Conservation (phyloP, 2,888 invertebrate genomes). For the Tetrapedia diversipes region DNA sequence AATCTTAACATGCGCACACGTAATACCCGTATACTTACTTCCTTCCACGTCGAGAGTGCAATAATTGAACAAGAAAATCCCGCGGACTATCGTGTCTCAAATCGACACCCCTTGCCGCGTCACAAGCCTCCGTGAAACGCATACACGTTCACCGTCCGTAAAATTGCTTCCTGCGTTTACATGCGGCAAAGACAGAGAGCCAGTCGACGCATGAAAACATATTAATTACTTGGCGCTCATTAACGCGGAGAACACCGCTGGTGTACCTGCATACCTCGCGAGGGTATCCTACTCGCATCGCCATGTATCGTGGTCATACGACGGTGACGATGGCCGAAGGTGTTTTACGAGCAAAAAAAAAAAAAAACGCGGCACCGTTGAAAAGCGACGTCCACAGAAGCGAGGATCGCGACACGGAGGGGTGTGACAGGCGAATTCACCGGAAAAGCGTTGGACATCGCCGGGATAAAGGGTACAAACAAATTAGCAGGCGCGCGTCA, state of each 20-base stretch:
- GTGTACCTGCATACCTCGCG: background rate
- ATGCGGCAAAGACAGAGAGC: background rate
- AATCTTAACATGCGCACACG: background rate
- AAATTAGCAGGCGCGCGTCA: conserved; percentile 52
- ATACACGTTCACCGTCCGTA: conserved; percentile 3
- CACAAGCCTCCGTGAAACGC: background rate
- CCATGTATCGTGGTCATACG: background rate
- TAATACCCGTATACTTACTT: background rate
- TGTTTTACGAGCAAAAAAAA: conserved; percentile 25
- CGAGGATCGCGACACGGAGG: conserved; percentile 37
- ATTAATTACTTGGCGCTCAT: conserved; percentile 8
- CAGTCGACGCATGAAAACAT: background rate
- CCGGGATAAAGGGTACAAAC: conserved; percentile 41
- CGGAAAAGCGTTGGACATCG: conserved; percentile 56
- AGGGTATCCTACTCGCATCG: too few relatives aligned
- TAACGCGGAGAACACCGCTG: background rate
- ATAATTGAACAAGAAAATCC: background rate
- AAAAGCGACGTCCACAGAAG: background rate
- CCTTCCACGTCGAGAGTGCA: background rate
- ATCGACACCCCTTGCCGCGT: background rate
- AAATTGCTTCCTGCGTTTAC: conserved; percentile 12
- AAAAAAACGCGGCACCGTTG: conserved; percentile 2
- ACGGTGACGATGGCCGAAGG: conserved; percentile 1
- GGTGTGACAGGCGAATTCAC: too few relatives aligned
- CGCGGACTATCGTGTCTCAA: background rate